These are phyloP conservation scores for Homarus americanus DNA, from an alignment of 1,140 invertebrate genomes.

Conservation along the genomic window DNA sequence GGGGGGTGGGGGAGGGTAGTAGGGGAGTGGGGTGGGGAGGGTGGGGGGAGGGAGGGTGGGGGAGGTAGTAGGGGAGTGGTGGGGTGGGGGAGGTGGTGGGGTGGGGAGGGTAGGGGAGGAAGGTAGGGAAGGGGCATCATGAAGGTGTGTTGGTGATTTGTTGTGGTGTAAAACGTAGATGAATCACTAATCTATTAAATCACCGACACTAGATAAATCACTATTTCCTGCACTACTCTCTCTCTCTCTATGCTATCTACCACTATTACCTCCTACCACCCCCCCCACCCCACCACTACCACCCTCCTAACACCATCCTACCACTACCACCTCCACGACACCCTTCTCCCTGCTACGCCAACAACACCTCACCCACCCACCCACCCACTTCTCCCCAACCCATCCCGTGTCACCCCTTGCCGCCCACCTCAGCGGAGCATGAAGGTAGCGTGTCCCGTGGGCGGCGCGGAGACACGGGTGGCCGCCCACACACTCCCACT, in stretches of 20 bases:
- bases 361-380: not conserved
- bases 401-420: not conserved
- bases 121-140: too few species aligned
- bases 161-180: too few species aligned
- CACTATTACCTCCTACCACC: not conserved
- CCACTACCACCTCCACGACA: not conserved
- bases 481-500: not conserved
- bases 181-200: too few species aligned
- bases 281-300: not conserved
- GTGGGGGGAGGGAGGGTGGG: too few species aligned
- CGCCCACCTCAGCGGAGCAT: not conserved
- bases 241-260: not conserved
- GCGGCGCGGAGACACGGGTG: conserved; percentile 4
- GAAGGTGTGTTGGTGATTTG: too few species aligned
- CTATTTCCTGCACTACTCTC: not conserved
- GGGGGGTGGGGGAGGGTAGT: too few species aligned
- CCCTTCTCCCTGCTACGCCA: not conserved
- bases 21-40: too few species aligned
- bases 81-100: too few species aligned
- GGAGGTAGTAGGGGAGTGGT: too few species aligned
- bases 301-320: not conserved
- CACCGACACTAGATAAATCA: not conserved
- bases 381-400: not conserved
- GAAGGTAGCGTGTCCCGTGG: not conserved
- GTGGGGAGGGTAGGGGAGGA: too few species aligned